These are phyloP conservation scores for Istiophorus platypterus DNA, from an alignment of 2,113 vertebrate genomes.

Conservation along the genomic window DNA sequence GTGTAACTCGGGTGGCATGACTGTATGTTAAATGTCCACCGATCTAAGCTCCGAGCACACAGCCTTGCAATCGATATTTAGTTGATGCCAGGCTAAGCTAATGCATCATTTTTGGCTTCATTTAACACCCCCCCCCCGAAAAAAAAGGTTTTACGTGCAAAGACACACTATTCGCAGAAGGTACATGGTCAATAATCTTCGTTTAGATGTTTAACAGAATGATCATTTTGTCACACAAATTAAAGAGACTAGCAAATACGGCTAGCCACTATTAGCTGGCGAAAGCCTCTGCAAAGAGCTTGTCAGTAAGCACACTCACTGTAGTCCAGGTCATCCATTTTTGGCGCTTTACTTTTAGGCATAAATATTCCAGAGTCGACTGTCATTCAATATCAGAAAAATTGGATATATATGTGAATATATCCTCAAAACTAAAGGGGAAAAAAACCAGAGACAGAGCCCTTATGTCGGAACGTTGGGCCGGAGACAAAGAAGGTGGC, in stretches of 20 bases:
- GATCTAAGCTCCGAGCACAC: conserved; percentile 6
- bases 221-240: conserved; percentile 14
- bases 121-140: no score
- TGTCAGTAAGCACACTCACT: conserved; percentile 78
- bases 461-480: conserved; percentile 68
- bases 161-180: no score
- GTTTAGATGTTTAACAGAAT: neutral
- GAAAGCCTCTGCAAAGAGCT: conserved; percentile 29
- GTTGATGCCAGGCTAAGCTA: conserved; percentile 31
- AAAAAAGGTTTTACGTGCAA: no score
- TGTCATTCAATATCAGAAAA: conserved; percentile 86
- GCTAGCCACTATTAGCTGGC: conserved; percentile 64
- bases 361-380: conserved; percentile 88
- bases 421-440: conserved; percentile 76
- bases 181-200: neutral
- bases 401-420: conserved; percentile 84
- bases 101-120: neutral
- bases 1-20: neutral
- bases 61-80: conserved; percentile 44
- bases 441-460: conserved; percentile 70
- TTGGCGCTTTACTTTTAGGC: conserved; percentile 89
- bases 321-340: conserved; percentile 90
- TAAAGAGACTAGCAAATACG: conserved; percentile 18
- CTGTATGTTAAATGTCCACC: neutral
- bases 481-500: conserved; percentile 86